Conservation (phyloP, 2,888 invertebrate species). For the Athalia rosae region DNA sequence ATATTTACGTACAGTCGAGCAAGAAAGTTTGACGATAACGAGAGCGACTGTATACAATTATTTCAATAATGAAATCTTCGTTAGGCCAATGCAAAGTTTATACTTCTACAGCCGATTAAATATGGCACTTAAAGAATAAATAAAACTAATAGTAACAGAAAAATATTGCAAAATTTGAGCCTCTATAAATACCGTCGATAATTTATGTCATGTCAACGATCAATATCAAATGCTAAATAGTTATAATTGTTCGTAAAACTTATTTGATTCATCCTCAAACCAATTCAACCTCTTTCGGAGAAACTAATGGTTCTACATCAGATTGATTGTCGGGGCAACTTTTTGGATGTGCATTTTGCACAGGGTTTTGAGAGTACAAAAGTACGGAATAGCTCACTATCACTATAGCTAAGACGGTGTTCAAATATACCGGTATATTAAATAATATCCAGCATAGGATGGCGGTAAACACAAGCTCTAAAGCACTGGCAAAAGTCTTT, state of each 20-base stretch:
- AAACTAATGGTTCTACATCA: slow-evolving; percentile 20
- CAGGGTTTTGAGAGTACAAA: slow-evolving; percentile 93
- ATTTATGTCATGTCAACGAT: not conserved
- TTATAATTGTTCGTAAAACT: not conserved
- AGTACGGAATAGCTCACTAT: slow-evolving; percentile 89
- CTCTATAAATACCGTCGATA: not conserved
- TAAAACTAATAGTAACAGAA: not conserved
- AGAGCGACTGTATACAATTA: too few species aligned
- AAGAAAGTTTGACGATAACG: too few species aligned
- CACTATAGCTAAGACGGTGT: slow-evolving; percentile 87
- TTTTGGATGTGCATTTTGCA: slow-evolving; percentile 70
- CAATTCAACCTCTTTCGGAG: slow-evolving; percentile 3
- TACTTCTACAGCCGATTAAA: too few species aligned
- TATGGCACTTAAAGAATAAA: not conserved
- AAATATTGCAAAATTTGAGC: slow-evolving; percentile 11
- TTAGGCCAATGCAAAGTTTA: too few species aligned
- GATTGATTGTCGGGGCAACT: not conserved
- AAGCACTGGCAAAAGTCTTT: slow-evolving; percentile 95
- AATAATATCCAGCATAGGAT: slow-evolving; percentile 90
- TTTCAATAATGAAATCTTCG: too few species aligned
- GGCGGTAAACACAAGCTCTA: slow-evolving; percentile 93
- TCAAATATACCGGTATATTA: slow-evolving; percentile 87
- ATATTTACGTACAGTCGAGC: too few species aligned
- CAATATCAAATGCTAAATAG: slow-evolving; percentile 3
- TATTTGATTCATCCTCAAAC: not conserved